Base-by-base conservation (phyloP, 2,113 vertebrate genomes). In the Tylochromis polylepis region DNA sequence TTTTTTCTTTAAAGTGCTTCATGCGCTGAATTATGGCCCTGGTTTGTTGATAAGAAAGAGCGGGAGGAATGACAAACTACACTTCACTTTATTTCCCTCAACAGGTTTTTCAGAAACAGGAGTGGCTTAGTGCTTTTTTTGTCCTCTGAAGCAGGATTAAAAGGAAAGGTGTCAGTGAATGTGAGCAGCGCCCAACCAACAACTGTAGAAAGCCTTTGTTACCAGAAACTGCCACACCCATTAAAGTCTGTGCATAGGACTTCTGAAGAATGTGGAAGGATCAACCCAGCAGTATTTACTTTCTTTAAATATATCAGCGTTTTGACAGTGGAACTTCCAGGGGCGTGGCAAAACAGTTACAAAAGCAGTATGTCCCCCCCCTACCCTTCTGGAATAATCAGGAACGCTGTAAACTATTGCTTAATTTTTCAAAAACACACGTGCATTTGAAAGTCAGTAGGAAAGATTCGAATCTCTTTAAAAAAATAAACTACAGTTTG, bases 211-310 rank as follows among this genome's bases (percentile, higher is more conserved):
- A 77, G 43, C 72, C 29, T 84, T 46, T 75, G 65, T 83, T 82
- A 51, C 29, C 51, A 82, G 62, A 86, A 81, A 82, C 84, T 29
- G 78, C 83, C 90, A 85, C 93, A 90, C 93, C 89, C 57, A 81
- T 49, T 8, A 24, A 51, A n/a, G 38, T 22, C 59, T 58, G 80
- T 12, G 51, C 72, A 38, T 46, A 38, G 77, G 80, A 81, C 90
- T 41, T 84, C n/a, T 41, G 11, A 92, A 84, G 90, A 92, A 95
- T 94, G 90, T 83, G 55, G 85, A 85, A 41, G 18, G 78, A 87
- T 91, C 83, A 88, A 60, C 58, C 5, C 2, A 2, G 29, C 56
- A 38, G n/a, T 4, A 22, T 77, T 31, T 77, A 53, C 72, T 2
- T n/a, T 77, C 72, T 77, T 53, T 49, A 51, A 22, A 46, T 24